These are phyloP conservation scores for Solea solea DNA, from an alignment of 2,113 vertebrate species.

Conservation along the genomic window DNA sequence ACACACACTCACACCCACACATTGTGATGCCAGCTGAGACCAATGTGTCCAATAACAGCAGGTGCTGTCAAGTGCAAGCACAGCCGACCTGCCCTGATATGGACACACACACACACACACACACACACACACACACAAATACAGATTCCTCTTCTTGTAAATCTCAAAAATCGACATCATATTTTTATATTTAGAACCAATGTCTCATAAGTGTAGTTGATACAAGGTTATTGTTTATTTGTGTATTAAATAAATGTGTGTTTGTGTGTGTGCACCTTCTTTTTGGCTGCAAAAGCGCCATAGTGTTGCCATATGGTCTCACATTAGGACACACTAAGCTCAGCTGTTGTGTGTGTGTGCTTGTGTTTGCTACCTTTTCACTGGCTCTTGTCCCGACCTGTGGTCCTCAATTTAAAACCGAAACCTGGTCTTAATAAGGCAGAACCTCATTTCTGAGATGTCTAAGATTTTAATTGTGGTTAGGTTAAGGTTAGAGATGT, in stretches of 20 bases:
- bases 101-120: conserved; percentile 38
- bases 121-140: conserved; percentile 18
- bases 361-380: conserved; percentile 1
- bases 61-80: conserved; percentile 73
- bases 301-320: conserved; percentile 66
- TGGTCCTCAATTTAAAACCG: too few species aligned
- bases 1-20: conserved; percentile 24
- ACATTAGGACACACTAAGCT: conserved; percentile 56
- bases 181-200: conserved; percentile 12
- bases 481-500: too few species aligned
- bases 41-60: conserved; percentile 73
- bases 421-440: too few species aligned
- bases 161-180: conserved; percentile 3
- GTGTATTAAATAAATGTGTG: not conserved
- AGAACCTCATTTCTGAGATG: too few species aligned
- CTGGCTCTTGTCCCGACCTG: too few species aligned
- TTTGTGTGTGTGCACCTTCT: conserved; percentile 26
- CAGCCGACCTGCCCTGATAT: conserved; percentile 64
- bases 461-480: too few species aligned
- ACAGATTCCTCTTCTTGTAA: conserved; percentile 1
- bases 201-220: conserved; percentile 5
- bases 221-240: conserved; percentile 26
- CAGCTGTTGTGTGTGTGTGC: conserved; percentile 37
- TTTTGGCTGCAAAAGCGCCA: conserved; percentile 41
- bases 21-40: conserved; percentile 74